Conservation (phyloP, 2,888 invertebrate species). For the Acanthoscelides obtectus region DNA sequence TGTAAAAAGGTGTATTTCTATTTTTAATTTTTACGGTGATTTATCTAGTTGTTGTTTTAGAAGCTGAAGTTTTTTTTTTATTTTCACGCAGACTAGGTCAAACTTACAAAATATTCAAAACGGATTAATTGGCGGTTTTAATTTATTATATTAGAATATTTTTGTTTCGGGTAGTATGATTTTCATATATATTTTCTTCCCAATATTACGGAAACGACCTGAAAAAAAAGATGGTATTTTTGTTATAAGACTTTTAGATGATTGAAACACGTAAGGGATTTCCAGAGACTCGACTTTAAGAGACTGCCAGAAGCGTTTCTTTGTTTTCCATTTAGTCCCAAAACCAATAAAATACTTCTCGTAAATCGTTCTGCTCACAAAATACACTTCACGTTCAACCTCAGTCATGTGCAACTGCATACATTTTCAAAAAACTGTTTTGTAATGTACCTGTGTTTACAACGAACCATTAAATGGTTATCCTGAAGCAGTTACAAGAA, state of each 20-base stretch:
- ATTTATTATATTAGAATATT: constrained; percentile 1
- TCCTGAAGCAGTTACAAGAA: too few relatives aligned
- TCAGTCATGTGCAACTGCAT: too few relatives aligned
- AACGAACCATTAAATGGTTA: too few relatives aligned
- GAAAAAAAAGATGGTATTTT: background rate
- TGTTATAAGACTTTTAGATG: background rate
- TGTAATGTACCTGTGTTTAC: too few relatives aligned
- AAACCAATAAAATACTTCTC: background rate
- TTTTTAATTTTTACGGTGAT: constrained; percentile 37
- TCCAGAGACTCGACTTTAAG: background rate
- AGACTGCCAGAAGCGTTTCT: background rate
- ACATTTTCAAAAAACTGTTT: too few relatives aligned
- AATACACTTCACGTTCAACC: background rate
- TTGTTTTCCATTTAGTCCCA: background rate
- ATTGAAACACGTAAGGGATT: background rate
- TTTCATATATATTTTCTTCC: constrained; percentile 9
- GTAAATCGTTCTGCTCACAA: background rate
- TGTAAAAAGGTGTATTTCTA: constrained; percentile 32
- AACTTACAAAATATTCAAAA: constrained; percentile 27
- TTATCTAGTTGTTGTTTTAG: constrained; percentile 34
- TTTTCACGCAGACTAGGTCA: constrained; percentile 18
- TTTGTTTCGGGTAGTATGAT: constrained; percentile 4
- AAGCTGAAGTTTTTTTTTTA: constrained; percentile 27
- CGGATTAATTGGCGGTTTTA: constrained; percentile 10
- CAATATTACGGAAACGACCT: background rate